Conservation (phyloP, 2,888 invertebrate species). For the Melikaiella ostensackeni region DNA sequence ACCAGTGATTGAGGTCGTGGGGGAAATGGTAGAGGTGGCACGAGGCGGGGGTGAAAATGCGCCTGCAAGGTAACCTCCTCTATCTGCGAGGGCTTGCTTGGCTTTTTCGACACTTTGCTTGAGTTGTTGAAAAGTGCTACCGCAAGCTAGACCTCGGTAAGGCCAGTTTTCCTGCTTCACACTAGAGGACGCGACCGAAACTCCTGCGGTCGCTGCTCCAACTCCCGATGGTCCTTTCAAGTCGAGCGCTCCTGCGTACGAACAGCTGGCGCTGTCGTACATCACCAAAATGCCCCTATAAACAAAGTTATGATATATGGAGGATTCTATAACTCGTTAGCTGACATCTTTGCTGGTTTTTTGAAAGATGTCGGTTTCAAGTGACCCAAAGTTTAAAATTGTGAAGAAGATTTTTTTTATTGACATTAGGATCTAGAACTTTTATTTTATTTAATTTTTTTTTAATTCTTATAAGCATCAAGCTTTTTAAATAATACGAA, state of each 20-base stretch:
- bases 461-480: too few species aligned
- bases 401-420: too few species aligned
- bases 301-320: constrained; percentile 8
- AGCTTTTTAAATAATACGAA: too few species aligned
- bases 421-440: too few species aligned
- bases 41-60: constrained; percentile 76
- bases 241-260: constrained; percentile 91
- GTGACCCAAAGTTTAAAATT: too few species aligned
- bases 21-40: constrained; percentile 73
- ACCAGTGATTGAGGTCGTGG: constrained; percentile 74
- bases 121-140: constrained; percentile 92
- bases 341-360: too few species aligned
- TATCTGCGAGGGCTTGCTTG: constrained; percentile 85
- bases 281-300: constrained; percentile 79
- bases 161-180: constrained; percentile 77
- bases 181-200: constrained; percentile 71
- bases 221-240: constrained; percentile 83
- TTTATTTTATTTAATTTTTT: too few species aligned
- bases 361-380: too few species aligned
- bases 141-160: constrained; percentile 85
- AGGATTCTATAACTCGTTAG: background rate
- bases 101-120: constrained; percentile 95
- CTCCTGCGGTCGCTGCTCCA: constrained; percentile 59
- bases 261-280: constrained; percentile 94
- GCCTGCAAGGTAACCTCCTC: constrained; percentile 74